Base-by-base conservation (phyloP, 2,113 vertebrate genomes). In the Cervus canadensis region DNA sequence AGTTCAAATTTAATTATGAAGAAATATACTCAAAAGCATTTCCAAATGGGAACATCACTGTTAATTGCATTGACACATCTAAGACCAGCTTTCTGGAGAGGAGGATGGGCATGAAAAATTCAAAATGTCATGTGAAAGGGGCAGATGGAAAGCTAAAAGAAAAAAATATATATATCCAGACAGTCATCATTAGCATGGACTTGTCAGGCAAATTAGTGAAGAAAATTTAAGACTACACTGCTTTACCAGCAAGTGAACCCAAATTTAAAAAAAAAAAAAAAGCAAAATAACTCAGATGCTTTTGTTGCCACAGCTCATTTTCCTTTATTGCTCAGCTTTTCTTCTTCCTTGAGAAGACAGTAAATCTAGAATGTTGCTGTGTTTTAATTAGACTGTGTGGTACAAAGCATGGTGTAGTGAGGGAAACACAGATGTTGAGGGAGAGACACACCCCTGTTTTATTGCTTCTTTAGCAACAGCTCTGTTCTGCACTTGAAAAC, bases 1-100 rank as follows among this genome's bases (percentile, higher is more conserved):
- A n/a, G 19, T 26, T 98, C 52, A 74, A 71, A 91, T 91, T 91
- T 71, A 91, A 95, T 96, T 78, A 83, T 57, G 62, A 92, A 83
- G 30, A 91, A 76, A 40, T 78, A 74, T 40, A 3, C 52, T 89
- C 50, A n/a, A 94, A 97, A 79, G 36, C 26, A 64, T 96, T 96
- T 96, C 64, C 30, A 13, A 84, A 17, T 57, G 79, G 85, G 15
- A 88, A 71, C n/a, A 89, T 78, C 40, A 94, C 85, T 94, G 40
- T 48, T 96, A 71, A 93, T 60, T 95, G 25, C 25, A 88, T 30
- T 48, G 76, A 28, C 26, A 92, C 19, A 85, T 45, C 48, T 71
- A 94, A 95, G 76, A 78, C 43, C 67, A 91, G 45, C 36, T 82
- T 81, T 83, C 71, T 74, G 26, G 26, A 26, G 60, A 17, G 17